Evolutionary conservation across 2,888 invertebrate genomes (phyloP), one percentile per base, ranked within the genome.

Genomic region (Acronicta psi): DNA sequence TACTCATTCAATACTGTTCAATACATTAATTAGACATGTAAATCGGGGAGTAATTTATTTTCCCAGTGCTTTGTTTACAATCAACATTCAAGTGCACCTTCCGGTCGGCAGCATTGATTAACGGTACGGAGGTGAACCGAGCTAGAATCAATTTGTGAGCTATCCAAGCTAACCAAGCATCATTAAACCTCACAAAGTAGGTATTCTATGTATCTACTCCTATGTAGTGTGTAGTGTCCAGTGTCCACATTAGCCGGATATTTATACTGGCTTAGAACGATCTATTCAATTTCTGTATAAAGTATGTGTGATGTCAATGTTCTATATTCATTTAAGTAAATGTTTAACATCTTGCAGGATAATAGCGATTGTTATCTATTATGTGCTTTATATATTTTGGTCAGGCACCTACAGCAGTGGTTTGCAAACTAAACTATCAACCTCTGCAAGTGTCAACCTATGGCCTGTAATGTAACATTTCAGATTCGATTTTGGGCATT

Each of bases 11-110:
- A 51, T 40, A 51, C 50, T 44, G 38, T 46, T 46, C 16, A 52
- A 56, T 49, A 38, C 47, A 47, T 61, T 61, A 51, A 66, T 66
- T 70, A 66, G 56, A 70, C 59, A 62, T 70, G 66, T 70, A 45
- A 59, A 70, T 34, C 47, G 41, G n/a, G n/a, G n/a, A n/a, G 43
- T 53, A 59, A 60, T 55, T 69, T 55, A 69, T 65, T 58, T 53
- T 17, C 58, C n/a, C 10, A 11, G 31, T 13, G 51, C 41, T 65
- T 69, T 69, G 65, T 69, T 69, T 50, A 58, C 54, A 45, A 34
- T 64, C 54, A 42, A 42, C 45, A 69, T 59, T 63, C 64, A 57
- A 41, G 43, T 53, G 47, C 42, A 46, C 36, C 59, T 69, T 64
- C 68, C 68, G 64, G 68, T 46, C 5, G 49, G 47, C 23, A 41